These are phyloP conservation scores for Heteropelma amictum DNA, from an alignment of 2,888 invertebrate genomes.

Conservation along the genomic window DNA sequence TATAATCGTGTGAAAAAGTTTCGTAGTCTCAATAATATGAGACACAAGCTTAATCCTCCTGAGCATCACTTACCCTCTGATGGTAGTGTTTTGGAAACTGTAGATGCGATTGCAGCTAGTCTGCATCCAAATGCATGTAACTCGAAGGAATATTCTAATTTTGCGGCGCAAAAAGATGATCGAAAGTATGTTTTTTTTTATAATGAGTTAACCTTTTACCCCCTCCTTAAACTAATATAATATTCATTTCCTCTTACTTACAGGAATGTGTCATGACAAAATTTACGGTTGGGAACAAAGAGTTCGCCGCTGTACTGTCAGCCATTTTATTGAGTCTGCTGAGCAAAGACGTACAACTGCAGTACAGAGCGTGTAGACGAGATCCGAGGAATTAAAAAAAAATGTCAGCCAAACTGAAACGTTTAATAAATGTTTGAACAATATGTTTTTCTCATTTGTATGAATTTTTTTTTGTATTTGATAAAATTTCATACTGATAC, in stretches of 20 bases:
- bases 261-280: slow-evolving; percentile 19
- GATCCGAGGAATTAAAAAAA: slow-evolving; percentile 9
- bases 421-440: slow-evolving; percentile 13
- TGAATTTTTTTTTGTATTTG: too few species aligned
- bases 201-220: too few species aligned
- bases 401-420: slow-evolving; percentile 16
- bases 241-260: background rate
- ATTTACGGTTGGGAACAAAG: slow-evolving; percentile 1
- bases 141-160: too few species aligned
- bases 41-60: background rate
- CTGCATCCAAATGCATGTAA: background rate
- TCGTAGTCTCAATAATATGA: slow-evolving; percentile 1
- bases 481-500: background rate
- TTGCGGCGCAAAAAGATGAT: too few species aligned
- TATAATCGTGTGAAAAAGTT: slow-evolving; percentile 17
- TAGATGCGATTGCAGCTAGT: background rate
- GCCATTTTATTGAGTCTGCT: slow-evolving; percentile 19
- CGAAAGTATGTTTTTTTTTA: too few species aligned
- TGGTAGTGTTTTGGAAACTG: background rate
- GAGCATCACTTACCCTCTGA: background rate
- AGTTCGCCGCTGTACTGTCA: background rate
- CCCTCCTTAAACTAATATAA: too few species aligned
- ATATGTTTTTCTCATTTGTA: background rate
- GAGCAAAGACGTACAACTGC: slow-evolving; percentile 1
- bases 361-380: slow-evolving; percentile 23